phyloP scores from a whole-genome alignment of 2,797 vertebrate species.

The Meriones psammophilus region DNA sequence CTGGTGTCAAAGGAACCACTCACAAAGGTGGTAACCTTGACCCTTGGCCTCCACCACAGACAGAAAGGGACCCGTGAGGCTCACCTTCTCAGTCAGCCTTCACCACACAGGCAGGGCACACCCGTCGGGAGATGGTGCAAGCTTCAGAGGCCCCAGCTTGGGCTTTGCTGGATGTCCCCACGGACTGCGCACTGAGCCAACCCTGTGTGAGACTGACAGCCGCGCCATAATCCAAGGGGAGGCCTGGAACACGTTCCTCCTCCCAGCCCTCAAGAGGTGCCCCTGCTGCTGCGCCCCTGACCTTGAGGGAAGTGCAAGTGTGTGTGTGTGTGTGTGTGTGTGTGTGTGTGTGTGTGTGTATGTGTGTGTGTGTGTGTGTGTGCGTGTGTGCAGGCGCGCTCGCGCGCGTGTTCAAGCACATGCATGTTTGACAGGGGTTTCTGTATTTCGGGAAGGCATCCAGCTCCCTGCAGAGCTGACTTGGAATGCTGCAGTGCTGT shows the following conservation, averaged over 20 bases:
- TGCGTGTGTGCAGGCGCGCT: background rate
- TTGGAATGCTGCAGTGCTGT: background rate
- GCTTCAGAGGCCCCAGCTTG: background rate
- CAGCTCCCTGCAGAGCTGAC: background rate
- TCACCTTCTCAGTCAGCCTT: too few relatives aligned
- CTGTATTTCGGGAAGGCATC: background rate
- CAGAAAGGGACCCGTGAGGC: background rate
- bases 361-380: background rate
- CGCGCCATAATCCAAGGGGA: background rate
- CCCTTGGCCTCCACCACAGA: background rate
- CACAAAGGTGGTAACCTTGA: background rate
- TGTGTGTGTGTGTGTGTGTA: background rate
- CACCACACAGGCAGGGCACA: background rate
- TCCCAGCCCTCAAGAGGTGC: background rate
- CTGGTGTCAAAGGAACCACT: background rate
- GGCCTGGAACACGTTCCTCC: background rate
- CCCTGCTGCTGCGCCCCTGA: background rate
- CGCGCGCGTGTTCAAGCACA: background rate
- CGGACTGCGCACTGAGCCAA: accelerated
- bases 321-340: background rate
- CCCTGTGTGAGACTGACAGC: background rate
- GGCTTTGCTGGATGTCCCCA: background rate
- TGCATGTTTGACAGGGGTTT: background rate
- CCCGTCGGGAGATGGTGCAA: background rate
- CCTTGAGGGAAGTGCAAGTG: background rate